These are phyloP conservation scores for Chaetorhynchus papuensis DNA, from an alignment of 2,113 vertebrate species.

Conservation along the genomic window DNA sequence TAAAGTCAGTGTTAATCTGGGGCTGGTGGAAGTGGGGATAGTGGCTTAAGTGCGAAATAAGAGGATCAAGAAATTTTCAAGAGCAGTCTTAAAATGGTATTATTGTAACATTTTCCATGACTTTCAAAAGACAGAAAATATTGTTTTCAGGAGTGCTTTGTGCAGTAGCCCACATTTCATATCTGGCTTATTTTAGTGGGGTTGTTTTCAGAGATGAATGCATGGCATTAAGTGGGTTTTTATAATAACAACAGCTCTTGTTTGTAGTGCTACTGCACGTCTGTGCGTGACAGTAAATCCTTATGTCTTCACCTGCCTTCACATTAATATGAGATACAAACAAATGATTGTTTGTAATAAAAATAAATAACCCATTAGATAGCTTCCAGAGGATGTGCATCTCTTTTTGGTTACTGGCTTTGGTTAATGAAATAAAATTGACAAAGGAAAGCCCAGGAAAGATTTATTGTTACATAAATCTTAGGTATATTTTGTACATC, in stretches of 20 bases:
- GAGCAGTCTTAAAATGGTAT: neutral
- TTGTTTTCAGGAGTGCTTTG: neutral
- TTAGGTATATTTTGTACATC: conserved; percentile 63
- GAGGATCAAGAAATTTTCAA: neutral
- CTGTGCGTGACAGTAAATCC: conserved; percentile 4
- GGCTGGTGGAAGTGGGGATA: neutral
- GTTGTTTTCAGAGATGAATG: neutral
- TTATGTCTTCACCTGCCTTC: conserved; percentile 44
- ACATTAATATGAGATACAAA: conserved; percentile 53
- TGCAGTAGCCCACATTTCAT: neutral
- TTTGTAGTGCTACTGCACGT: neutral
- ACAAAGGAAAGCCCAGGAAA: conserved; percentile 28
- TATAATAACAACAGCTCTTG: neutral
- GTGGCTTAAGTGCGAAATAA: neutral
- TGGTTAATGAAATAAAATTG: conserved; percentile 56
- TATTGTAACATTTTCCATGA: neutral
- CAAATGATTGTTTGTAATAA: conserved; percentile 34
- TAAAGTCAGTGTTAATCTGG: neutral
- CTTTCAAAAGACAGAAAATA: neutral
- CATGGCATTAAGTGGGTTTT: neutral
- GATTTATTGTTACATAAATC: conserved; percentile 60
- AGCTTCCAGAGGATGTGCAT: conserved; percentile 52
- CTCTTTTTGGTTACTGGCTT: conserved; percentile 22
- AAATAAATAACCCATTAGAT: conserved; percentile 51
- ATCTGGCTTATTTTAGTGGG: neutral